These are phyloP conservation scores for Amiota minor DNA, from an alignment of 2,888 invertebrate genomes.

Conservation along the genomic window DNA sequence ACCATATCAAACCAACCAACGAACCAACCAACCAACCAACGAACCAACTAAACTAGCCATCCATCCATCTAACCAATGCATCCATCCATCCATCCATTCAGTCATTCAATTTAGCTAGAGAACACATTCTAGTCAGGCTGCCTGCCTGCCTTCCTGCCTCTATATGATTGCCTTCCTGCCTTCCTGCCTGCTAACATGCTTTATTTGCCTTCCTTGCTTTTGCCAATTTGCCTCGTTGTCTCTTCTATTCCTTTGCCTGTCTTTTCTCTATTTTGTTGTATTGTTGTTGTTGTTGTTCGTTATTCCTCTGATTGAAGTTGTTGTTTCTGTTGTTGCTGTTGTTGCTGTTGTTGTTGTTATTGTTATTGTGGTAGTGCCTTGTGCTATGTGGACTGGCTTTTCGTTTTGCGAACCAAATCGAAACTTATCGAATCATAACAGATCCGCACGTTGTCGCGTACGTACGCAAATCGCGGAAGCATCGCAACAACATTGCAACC, in stretches of 20 bases:
- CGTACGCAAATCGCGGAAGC: slow-evolving; percentile 70
- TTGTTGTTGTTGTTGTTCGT: slow-evolving; percentile 20
- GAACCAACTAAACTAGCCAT: slow-evolving; percentile 1
- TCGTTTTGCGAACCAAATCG: slow-evolving; percentile 49
- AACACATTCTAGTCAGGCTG: slow-evolving; percentile 53
- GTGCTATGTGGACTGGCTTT: slow-evolving; percentile 44
- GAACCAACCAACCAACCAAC: background rate
- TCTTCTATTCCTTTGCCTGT: background rate
- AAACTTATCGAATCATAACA: slow-evolving; percentile 70
- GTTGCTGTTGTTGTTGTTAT: slow-evolving; percentile 48
- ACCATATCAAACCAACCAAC: background rate
- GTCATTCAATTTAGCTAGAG: background rate
- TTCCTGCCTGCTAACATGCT: no score
- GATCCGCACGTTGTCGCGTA: slow-evolving; percentile 72
- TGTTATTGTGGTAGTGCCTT: slow-evolving; percentile 54
- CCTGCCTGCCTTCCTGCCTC: slow-evolving; percentile 46
- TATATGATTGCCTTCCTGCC: slow-evolving; percentile 9
- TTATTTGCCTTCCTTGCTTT: background rate
- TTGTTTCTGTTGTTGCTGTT: slow-evolving; percentile 52
- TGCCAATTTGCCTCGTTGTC: background rate
- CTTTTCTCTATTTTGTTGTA: slow-evolving; percentile 28
- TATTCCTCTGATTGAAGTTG: slow-evolving; percentile 6
- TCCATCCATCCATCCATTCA: slow-evolving; percentile 14
- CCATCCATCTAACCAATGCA: background rate
- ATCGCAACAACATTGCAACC: slow-evolving; percentile 50